Conservation (phyloP, 1,140 invertebrate genomes). For the Sesamia nonagrioides region DNA sequence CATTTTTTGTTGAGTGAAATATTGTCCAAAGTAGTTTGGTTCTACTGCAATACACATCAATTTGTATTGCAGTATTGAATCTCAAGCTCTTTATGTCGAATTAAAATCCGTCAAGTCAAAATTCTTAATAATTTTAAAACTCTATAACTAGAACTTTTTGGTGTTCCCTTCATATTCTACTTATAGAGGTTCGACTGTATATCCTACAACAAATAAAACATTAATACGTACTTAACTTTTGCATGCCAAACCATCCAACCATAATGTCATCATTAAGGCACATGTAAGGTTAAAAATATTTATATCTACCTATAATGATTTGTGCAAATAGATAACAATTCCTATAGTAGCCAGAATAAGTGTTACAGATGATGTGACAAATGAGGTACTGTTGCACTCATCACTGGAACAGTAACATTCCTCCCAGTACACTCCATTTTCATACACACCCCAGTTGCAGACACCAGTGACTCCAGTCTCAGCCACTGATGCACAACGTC, state of each 20-base stretch:
- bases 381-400: constrained; percentile 91
- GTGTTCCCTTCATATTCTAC: no score
- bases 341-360: constrained; percentile 21
- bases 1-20: no score
- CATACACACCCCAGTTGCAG: constrained; percentile 97
- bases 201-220: no score
- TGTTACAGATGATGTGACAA: constrained; percentile 31
- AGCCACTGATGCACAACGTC: constrained; percentile 95
- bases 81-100: no score
- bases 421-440: constrained; percentile 98
- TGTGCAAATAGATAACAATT: constrained; percentile 14
- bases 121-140: no score
- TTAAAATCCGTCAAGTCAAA: no score
- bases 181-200: background rate
- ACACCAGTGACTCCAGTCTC: constrained; percentile 96
- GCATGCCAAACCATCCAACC: background rate
- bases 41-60: no score
- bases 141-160: no score
- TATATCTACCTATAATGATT: constrained; percentile 41
- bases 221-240: background rate
- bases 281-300: background rate
- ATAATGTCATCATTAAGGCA: constrained; percentile 3
- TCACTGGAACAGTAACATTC: constrained; percentile 97
- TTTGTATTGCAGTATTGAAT: no score
- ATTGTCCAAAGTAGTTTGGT: no score